Evolutionary conservation across 2,888 invertebrate species (phyloP), one percentile per base, ranked within the genome.

Genomic region (Cordilura impudica): DNA sequence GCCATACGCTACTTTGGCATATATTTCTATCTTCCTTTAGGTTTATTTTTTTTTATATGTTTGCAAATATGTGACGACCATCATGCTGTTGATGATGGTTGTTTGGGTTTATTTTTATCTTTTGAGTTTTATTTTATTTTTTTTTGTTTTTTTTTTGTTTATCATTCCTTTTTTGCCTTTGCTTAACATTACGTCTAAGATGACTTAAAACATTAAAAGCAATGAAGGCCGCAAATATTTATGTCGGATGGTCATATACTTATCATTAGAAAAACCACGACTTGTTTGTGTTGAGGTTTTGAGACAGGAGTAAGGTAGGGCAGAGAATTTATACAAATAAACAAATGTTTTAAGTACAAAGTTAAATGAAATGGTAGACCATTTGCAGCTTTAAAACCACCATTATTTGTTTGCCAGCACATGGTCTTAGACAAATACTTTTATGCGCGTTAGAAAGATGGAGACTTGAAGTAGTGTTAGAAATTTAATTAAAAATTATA

Each of bases 171-270:
- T 39, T n/a, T n/a, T n/a, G n/a, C 35, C 35, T 39, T 39, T 39
- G 35, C 35, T 39, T 39, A n/a, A n/a, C n/a, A 39, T 39, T 39
- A n/a, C 35, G 12, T 39, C 35, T 39, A 39, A 35, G 1, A 39
- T 39, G 35, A 39, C 35, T 39, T 0, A 51, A 53, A 16, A 49
- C 18, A 72, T 74, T 60, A 53, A 67, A 74, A 74, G 61, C 67
- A 67, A 23, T 74, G 67, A 74, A 74, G 66, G 60, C 67, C 67
- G 60, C 47, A 21, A 58, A 4, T 60, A n/a, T n/a, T n/a, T n/a
- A 8, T 16, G 54, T 67, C 61, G 45, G 67, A 54, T 61, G 53
- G 60, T 47, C 51, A 66, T 12, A 23, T 67, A 47, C 53, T 74
- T 47, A 53, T 47, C 53, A 54, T 35, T 60, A 67, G 43, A 53